Evolutionary conservation across 2,113 vertebrate genomes (phyloP).

Genomic region (Oreochromis spilurus): DNA sequence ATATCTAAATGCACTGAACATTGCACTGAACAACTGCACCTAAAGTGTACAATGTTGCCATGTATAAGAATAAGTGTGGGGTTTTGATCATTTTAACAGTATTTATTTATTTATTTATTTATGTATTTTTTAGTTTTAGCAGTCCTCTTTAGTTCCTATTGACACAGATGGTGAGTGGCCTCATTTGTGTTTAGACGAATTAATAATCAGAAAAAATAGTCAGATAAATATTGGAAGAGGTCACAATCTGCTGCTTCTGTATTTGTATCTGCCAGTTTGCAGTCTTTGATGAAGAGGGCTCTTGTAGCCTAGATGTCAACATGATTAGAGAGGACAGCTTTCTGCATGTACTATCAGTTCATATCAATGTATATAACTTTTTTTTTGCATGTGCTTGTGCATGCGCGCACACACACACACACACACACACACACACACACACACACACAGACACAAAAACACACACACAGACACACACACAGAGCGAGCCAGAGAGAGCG

Average conservation of each 20-base stretch:
- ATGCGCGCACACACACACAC: not conserved
- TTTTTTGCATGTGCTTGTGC: not conserved
- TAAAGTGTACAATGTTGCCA: not conserved
- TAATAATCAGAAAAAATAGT: not conserved
- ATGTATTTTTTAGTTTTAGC: not conserved
- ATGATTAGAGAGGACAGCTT: constrained; percentile 15
- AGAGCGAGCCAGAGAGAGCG: not conserved
- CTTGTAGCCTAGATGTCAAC: not conserved
- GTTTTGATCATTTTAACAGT: not conserved
- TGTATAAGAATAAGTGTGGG: not conserved
- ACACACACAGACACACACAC: not conserved
- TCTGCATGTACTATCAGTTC: not conserved
- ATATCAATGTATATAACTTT: not conserved
- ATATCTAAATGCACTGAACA: not conserved
- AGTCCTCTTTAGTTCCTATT: not conserved
- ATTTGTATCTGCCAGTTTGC: not conserved
- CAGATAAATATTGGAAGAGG: not conserved
- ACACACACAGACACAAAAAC: too few species aligned
- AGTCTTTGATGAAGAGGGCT: not conserved
- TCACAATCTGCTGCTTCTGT: not conserved
- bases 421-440: not conserved
- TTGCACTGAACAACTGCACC: not conserved
- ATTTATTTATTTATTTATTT: not conserved
- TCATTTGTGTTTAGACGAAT: not conserved
- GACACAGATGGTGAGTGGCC: not conserved